Evolutionary conservation across 2,797 vertebrate genomes (phyloP).

Genomic region (Microtus obscurus): DNA sequence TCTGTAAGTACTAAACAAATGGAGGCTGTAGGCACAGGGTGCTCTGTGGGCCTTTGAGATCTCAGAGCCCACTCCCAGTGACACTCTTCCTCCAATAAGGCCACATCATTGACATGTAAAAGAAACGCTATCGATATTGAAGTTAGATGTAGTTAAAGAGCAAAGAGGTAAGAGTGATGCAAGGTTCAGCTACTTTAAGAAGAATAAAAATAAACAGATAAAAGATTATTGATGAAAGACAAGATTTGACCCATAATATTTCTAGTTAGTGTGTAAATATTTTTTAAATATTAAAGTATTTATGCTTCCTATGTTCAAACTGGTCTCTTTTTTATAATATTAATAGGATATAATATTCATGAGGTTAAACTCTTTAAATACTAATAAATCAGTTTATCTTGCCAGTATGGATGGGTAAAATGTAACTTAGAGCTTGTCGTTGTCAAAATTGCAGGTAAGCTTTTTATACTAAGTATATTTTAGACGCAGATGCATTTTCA

Average conservation of each 20-base stretch:
- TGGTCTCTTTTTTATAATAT: not conserved
- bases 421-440: not conserved
- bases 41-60: not conserved
- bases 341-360: not conserved
- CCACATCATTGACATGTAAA: not conserved
- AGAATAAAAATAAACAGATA: constrained; percentile 38
- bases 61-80: too few relatives aligned
- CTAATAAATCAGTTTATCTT: constrained; percentile 1
- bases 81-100: not conserved
- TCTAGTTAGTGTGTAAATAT: not conserved
- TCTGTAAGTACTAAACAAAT: constrained; percentile 6
- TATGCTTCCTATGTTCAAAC: constrained; percentile 50
- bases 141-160: not conserved
- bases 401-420: not conserved
- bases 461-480: constrained; percentile 17
- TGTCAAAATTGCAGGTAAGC: constrained; percentile 52
- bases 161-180: not conserved
- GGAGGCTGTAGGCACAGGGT: not conserved
- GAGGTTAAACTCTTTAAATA: constrained; percentile 56
- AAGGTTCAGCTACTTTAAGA: constrained; percentile 36
- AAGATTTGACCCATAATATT: constrained; percentile 46
- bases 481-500: constrained; percentile 49
- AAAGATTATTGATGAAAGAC: not conserved
- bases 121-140: not conserved
- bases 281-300: constrained; percentile 13